Percentiles rank a stretch among this genome's conserved stretches.
phyloP scores from a whole-genome alignment of 2,113 vertebrate species.

The Gambusia affinis region DNA sequence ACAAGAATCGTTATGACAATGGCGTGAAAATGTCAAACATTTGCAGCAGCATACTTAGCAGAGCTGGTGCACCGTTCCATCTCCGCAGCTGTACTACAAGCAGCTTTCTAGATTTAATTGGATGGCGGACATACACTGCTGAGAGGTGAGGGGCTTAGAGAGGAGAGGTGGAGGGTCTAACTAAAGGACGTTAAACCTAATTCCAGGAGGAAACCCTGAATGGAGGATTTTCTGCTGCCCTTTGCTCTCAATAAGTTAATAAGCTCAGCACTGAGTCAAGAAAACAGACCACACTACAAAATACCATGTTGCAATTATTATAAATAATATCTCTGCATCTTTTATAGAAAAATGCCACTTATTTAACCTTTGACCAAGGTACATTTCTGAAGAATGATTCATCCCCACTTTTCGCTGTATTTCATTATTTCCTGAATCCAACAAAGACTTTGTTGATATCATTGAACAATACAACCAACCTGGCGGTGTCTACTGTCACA shows the following conservation, averaged over 20 bases:
- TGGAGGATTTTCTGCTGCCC: slow-evolving; percentile 48
- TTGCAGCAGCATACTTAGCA: slow-evolving; percentile 63
- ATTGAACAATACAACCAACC: neutral
- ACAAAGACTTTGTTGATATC: neutral
- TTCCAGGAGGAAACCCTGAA: slow-evolving; percentile 62
- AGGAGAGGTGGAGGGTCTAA: slow-evolving; percentile 64
- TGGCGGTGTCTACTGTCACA: no score
- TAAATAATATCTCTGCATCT: slow-evolving; percentile 43
- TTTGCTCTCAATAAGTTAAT: slow-evolving; percentile 72
- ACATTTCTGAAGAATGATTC: slow-evolving; percentile 9
- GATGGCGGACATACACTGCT: slow-evolving; percentile 62
- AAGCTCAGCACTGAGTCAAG: slow-evolving; percentile 59
- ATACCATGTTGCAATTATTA: slow-evolving; percentile 44
- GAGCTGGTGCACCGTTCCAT: slow-evolving; percentile 35
- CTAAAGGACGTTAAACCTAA: slow-evolving; percentile 67
- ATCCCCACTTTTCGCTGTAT: neutral
- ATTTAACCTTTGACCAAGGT: slow-evolving; percentile 25
- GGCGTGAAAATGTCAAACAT: slow-evolving; percentile 61
- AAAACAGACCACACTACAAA: slow-evolving; percentile 53
- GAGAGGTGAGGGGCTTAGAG: slow-evolving; percentile 73
- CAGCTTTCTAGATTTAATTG: slow-evolving; percentile 75
- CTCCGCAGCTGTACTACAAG: slow-evolving; percentile 45
- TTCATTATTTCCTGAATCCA: neutral
- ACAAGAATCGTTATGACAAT: slow-evolving; percentile 62
- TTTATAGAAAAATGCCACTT: slow-evolving; percentile 1